These are phyloP conservation scores for Alca torda DNA, from an alignment of 2,797 vertebrate species.

Conservation along the genomic window DNA sequence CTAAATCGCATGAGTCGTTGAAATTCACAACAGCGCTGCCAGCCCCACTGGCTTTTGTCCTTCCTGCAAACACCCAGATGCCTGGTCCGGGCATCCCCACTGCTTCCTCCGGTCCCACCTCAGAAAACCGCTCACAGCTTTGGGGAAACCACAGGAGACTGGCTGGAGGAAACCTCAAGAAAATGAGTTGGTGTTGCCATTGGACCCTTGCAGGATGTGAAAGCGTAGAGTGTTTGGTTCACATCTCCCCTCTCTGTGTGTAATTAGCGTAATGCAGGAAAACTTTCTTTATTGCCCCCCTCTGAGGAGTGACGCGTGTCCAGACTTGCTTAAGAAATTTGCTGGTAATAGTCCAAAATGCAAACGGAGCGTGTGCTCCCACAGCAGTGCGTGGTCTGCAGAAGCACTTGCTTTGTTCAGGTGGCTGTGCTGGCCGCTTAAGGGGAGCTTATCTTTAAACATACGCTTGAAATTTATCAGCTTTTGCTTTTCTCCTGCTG, in stretches of 20 bases:
- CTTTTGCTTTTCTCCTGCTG: neutral
- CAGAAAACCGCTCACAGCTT: conserved; percentile 3
- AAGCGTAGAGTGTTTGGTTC: neutral
- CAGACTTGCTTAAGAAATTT: neutral
- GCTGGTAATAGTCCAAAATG: neutral
- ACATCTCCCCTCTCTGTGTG: neutral
- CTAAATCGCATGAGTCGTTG: conserved; percentile 59
- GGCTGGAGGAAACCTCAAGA: conserved; percentile 37
- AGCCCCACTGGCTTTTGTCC: conserved; percentile 57
- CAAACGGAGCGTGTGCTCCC: neutral
- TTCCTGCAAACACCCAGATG: conserved; percentile 52
- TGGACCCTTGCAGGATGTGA: neutral
- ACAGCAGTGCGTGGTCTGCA: neutral
- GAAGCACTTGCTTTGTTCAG: neutral
- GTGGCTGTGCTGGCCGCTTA: neutral
- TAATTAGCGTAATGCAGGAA: neutral
- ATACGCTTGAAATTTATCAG: neutral
- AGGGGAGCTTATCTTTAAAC: neutral
- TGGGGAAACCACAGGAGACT: neutral
- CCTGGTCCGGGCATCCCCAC: neutral
- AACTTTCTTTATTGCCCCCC: neutral
- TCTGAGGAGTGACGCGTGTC: neutral
- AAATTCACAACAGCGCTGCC: conserved; percentile 51
- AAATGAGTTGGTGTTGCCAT: neutral
- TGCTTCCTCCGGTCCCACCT: neutral